Evolutionary conservation across 2,113 vertebrate species (phyloP).

Genomic region (Heliornis fulica): DNA sequence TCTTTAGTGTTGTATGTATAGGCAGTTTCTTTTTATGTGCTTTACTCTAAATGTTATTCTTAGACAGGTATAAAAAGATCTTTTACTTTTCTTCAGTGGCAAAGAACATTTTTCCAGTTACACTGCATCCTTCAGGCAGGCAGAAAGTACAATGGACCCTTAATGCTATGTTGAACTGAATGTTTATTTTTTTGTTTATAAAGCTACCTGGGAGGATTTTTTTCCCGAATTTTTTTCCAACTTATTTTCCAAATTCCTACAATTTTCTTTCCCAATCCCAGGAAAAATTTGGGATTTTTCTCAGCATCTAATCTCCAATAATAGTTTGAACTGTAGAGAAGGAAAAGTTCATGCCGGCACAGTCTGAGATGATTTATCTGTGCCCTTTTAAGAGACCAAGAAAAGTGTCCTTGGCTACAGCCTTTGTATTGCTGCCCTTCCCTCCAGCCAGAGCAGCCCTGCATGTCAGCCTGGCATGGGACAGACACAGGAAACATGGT

Average conservation of each 20-base stretch:
- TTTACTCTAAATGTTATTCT: slow-evolving; percentile 28
- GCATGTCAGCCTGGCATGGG: accelerated
- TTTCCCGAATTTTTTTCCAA: not conserved
- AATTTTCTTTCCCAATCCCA: not conserved
- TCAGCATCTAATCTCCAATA: not conserved
- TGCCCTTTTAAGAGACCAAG: not conserved
- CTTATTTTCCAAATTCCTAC: not conserved
- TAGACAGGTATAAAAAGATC: slow-evolving; percentile 15
- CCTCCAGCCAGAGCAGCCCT: not conserved
- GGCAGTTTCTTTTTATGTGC: not conserved
- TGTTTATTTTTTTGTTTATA: not conserved
- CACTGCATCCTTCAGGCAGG: not conserved
- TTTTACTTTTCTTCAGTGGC: not conserved
- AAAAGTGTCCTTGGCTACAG: not conserved
- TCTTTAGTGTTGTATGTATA: slow-evolving; percentile 7
- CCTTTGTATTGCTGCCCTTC: not conserved
- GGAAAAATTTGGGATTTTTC: not conserved
- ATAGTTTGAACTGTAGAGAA: not conserved
- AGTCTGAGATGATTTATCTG: not conserved
- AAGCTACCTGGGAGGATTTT: not conserved
- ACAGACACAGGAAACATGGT: accelerated
- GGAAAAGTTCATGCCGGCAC: not conserved
- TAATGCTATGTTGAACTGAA: not conserved
- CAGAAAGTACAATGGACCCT: not conserved
- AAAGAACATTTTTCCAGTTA: not conserved